These are phyloP conservation scores for Pristionchus exspectatus DNA, from an alignment of 2,888 invertebrate species.

Conservation along the genomic window DNA sequence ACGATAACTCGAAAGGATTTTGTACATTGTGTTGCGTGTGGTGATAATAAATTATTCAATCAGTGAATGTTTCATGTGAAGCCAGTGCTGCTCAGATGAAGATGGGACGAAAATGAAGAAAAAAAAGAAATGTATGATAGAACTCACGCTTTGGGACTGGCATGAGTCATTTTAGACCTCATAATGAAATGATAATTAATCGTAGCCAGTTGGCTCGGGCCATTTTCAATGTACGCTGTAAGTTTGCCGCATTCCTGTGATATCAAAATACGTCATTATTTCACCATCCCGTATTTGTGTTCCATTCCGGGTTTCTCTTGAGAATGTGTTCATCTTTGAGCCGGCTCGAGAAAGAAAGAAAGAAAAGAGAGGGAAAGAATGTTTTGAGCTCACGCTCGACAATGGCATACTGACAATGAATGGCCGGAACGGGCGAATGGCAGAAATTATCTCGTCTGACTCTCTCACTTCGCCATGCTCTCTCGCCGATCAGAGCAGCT, in stretches of 20 bases:
- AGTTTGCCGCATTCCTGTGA: background rate
- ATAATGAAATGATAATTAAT: too few relatives aligned
- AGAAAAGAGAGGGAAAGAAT: background rate
- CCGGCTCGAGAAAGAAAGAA: background rate
- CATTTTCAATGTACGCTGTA: too few relatives aligned
- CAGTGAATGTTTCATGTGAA: too few relatives aligned
- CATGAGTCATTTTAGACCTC: too few relatives aligned
- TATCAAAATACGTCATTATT: background rate
- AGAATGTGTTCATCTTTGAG: background rate
- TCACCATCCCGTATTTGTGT: background rate
- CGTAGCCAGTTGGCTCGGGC: too few relatives aligned
- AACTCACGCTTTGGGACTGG: too few relatives aligned
- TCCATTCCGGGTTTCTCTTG: background rate
- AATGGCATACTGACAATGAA: background rate
- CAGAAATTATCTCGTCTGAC: background rate
- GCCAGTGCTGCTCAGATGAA: too few relatives aligned
- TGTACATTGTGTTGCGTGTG: constrained; percentile 31
- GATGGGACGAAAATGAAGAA: too few relatives aligned
- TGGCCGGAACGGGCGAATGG: background rate
- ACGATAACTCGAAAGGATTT: constrained; percentile 5
- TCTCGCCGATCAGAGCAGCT: too few relatives aligned
- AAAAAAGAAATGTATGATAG: too few relatives aligned
- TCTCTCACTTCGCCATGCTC: too few relatives aligned
- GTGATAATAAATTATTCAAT: constrained; percentile 4
- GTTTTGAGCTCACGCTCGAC: background rate